Evolutionary conservation across 2,113 vertebrate species (phyloP), one percentile per base, ranked within the genome.

Genomic region (Atlantisia rogersi): DNA sequence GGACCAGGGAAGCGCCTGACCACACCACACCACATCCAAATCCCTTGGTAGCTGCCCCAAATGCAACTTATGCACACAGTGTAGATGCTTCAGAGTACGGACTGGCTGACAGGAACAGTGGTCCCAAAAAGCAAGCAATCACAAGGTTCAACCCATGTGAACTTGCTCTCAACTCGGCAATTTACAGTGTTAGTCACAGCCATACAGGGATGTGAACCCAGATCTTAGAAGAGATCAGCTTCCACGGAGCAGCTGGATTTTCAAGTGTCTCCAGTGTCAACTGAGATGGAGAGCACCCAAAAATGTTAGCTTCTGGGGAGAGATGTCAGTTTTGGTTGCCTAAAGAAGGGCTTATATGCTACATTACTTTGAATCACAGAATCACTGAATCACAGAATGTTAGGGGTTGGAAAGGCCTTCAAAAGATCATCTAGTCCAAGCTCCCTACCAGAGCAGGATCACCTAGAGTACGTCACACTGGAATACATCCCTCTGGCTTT

Each of bases 91-190:
- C 59, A 50, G 18, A 26, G 5, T 29, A 29, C 2, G 11, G 26
- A 32, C 15, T 8, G 3, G 15, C 12, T 4, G 0, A 53, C 4
- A 62, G 6, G 29, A 26, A 16, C 32, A 65, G 21, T 39, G 5
- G 3, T 88, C 17, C 14, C 39, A 46, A 40, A 88, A 88, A 26
- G 6, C 48, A 11, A 35, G 6, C 1, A 4, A 44, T 37, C 17
- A 21, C 3, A 9, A 7, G 10, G 37, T 11, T 85, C 40, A 82
- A 15, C 8, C n/a, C 5, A 0, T 0, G 0, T 48, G 17, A 89
- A 7, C 9, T 32, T 10, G 8, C 50, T 74, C 12, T 70, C 19
- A 39, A 35, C 9, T 21, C 2, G 35, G 28, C 21, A 46, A 32
- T 17, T 75, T 22, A 29, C 1, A 0, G 9, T 28, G 2, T 18